Conservation (phyloP, 2,113 vertebrate species). For the Nycticorax nycticorax region DNA sequence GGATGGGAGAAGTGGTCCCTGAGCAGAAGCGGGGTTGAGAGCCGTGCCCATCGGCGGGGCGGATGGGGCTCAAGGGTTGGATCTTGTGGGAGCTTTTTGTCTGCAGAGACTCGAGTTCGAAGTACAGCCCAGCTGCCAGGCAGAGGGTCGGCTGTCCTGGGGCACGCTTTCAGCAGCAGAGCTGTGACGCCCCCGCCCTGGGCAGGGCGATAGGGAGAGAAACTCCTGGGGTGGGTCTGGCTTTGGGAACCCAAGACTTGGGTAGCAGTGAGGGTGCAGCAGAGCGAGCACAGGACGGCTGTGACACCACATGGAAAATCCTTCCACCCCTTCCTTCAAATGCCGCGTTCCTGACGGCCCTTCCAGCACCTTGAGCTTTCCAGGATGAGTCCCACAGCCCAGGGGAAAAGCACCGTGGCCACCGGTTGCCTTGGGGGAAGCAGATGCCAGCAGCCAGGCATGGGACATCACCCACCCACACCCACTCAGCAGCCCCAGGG, state of each 20-base stretch:
- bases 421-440: fast-evolving
- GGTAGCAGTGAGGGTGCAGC: background rate
- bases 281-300: background rate
- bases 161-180: background rate
- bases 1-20: fast-evolving
- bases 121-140: background rate
- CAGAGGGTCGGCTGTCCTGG: background rate
- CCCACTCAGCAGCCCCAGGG: background rate
- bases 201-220: fast-evolving
- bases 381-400: background rate
- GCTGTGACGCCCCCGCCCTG: background rate
- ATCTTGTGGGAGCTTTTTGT: background rate
- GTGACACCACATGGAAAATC: background rate
- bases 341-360: fast-evolving
- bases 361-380: background rate
- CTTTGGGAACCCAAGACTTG: background rate
- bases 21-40: background rate
- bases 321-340: background rate
- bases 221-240: background rate
- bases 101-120: background rate
- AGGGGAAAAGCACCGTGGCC: background rate
- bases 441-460: no score
- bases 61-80: no score
- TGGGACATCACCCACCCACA: background rate
- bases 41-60: fast-evolving